Conservation (phyloP, 2,888 invertebrate species). For the Amorpha juglandis region DNA sequence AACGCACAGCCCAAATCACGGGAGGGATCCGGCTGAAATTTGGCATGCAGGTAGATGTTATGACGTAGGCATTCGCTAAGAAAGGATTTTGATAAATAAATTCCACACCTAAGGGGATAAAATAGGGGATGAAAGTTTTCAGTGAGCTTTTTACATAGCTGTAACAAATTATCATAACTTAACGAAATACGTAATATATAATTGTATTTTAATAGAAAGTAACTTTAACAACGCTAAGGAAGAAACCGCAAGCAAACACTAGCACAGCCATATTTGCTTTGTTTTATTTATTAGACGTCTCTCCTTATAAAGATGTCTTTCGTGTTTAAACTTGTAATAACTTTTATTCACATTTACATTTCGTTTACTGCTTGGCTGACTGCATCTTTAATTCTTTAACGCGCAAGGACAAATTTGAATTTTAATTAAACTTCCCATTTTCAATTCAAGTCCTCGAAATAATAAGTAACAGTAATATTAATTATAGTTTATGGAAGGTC, state of each 20-base stretch:
- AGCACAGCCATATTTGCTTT: not conserved
- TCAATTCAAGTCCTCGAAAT: not conserved
- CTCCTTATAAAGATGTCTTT: conserved; percentile 8
- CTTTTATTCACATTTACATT: conserved; percentile 10
- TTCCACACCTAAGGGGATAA: too few species aligned
- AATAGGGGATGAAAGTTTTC: too few species aligned
- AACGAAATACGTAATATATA: not conserved
- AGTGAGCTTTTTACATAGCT: too few species aligned
- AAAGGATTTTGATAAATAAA: too few species aligned
- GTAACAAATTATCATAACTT: too few species aligned
- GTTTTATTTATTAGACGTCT: conserved; percentile 28
- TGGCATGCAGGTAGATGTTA: too few species aligned
- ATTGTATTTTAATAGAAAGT: not conserved
- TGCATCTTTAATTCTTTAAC: not conserved
- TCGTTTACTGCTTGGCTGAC: conserved; percentile 2
- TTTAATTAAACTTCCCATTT: conserved; percentile 14
- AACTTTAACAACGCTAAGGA: not conserved
- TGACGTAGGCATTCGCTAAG: too few species aligned
- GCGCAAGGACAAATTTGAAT: conserved; percentile 2
- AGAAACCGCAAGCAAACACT: not conserved
- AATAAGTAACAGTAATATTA: not conserved
- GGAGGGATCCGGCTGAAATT: too few species aligned
- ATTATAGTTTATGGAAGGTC: not conserved
- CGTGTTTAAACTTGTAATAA: not conserved
- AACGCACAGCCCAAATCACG: too few species aligned